Evolutionary conservation across 2,888 invertebrate genomes (phyloP).

Genomic region (Drosophila koepferae): DNA sequence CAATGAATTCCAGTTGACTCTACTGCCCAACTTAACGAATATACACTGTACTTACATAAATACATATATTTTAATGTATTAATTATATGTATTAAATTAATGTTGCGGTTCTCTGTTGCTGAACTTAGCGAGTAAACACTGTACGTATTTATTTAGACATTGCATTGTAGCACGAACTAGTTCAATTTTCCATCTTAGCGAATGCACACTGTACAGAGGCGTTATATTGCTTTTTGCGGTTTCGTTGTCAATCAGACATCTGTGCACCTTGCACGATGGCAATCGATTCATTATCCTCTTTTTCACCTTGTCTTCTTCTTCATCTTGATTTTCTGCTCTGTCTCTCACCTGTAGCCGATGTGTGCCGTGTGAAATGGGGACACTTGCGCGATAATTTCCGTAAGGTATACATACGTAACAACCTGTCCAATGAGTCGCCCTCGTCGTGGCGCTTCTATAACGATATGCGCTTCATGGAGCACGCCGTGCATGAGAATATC

Average conservation of each 20-base stretch:
- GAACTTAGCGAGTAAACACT: slow-evolving; percentile 14
- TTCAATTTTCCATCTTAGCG: slow-evolving; percentile 17
- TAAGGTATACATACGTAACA: slow-evolving; percentile 80
- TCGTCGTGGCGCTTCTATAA: slow-evolving; percentile 82
- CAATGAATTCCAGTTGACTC: not conserved
- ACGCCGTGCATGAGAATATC: slow-evolving; percentile 78
- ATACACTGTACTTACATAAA: not conserved
- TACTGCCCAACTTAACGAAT: not conserved
- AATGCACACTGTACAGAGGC: slow-evolving; percentile 22
- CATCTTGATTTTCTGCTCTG: no score
- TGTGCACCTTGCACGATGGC: slow-evolving; percentile 4
- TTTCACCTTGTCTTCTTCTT: slow-evolving; percentile 2
- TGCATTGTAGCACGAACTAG: slow-evolving; percentile 3
- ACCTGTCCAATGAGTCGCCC: slow-evolving; percentile 76
- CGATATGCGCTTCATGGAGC: slow-evolving; percentile 81
- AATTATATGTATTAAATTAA: no score
- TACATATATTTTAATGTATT: no score
- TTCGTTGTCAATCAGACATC: slow-evolving; percentile 26
- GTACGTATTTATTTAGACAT: slow-evolving; percentile 9
- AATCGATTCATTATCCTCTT: not conserved
- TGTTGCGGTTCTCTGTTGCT: not conserved
- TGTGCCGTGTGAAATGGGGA: slow-evolving; percentile 81
- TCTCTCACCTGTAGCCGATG: slow-evolving; percentile 63
- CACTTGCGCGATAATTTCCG: slow-evolving; percentile 81
- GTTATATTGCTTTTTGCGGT: slow-evolving; percentile 39